phyloP scores from a whole-genome alignment of 2,888 invertebrate species.

The Clivina fossor region DNA sequence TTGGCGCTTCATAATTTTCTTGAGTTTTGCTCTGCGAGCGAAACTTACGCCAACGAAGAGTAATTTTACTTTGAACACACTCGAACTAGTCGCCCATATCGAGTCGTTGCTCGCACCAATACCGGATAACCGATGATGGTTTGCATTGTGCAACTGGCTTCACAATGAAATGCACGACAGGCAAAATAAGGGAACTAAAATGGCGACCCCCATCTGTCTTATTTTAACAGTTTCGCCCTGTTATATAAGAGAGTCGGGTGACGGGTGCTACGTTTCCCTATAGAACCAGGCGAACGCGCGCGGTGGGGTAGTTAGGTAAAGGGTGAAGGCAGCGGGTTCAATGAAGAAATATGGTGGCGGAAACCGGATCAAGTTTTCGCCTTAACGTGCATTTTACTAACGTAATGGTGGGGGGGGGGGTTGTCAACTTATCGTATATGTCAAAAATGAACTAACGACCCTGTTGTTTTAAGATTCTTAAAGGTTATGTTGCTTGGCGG shows the following conservation, averaged over 20 bases:
- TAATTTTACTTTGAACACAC: slow-evolving; percentile 53
- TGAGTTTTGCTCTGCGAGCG: slow-evolving; percentile 48
- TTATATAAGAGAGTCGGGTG: slow-evolving; percentile 10
- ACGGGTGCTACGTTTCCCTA: no score
- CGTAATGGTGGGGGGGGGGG: not conserved
- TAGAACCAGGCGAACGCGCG: not conserved
- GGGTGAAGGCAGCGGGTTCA: not conserved
- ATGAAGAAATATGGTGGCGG: no score
- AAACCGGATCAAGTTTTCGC: no score
- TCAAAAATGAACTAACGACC: no score
- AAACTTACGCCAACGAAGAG: slow-evolving; percentile 49
- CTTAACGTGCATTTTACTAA: no score
- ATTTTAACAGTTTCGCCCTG: slow-evolving; percentile 46
- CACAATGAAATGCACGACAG: slow-evolving; percentile 52
- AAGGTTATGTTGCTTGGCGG: no score
- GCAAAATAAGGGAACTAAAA: slow-evolving; percentile 51
- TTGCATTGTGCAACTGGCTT: slow-evolving; percentile 39
- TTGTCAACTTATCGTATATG: no score
- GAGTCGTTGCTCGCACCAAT: slow-evolving; percentile 36
- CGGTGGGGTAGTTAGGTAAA: not conserved
- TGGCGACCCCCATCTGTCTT: slow-evolving; percentile 52
- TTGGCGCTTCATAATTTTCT: slow-evolving; percentile 50
- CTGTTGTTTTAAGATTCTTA: no score
- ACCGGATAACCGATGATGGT: slow-evolving; percentile 9
- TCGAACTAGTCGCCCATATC: slow-evolving; percentile 44